Evolutionary conservation across 2,113 vertebrate species (phyloP), one percentile per base, ranked within the genome.

Genomic region (Desmodus rotundus): DNA sequence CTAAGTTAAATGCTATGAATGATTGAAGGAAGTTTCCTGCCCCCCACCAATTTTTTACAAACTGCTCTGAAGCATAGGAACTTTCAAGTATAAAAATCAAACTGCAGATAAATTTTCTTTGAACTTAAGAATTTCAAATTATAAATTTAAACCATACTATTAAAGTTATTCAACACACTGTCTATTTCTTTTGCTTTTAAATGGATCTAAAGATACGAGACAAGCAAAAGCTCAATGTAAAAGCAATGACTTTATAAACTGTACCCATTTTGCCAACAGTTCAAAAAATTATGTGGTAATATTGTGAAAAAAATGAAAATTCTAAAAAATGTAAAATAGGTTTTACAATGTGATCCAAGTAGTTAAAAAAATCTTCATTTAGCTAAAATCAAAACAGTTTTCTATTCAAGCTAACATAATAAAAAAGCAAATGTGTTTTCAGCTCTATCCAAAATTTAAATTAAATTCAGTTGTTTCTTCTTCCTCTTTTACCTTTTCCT

Each of bases 41-140:
- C 36, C 20, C 24, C 20, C 45, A 4, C 4, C 43, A 38, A 24
- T 76, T 67, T 65, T 88, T 93, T 78, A 89, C 16, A 81, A 93
- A 90, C 15, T 91, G 11, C 94, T 76, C 33, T 70, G 54, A 95
- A 94, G 68, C 61, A 61, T 56, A 68, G 33, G 50, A 54, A 83
- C 24, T 82, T 89, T 88, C 56, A 87, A 91, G 74, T 6, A 0
- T 94, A 96, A 96, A 96, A 96, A 96, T 96, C 83, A 94, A 96
- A 50, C 22, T 28, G 16, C 33, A 95, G 89, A 96, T 84, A 97
- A 89, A 93, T 81, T 65, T 85, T 87, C 91, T 97, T 90, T 96
- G 84, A 96, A 96, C 84, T 90, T 85, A 58, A 3, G 31, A 84
- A 91, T 96, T 97, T 94, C 47, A 96, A 94, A 93, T 94, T 89